Conservation (phyloP, 1,140 invertebrate genomes). For the Ceratosolen fusciceps region DNA sequence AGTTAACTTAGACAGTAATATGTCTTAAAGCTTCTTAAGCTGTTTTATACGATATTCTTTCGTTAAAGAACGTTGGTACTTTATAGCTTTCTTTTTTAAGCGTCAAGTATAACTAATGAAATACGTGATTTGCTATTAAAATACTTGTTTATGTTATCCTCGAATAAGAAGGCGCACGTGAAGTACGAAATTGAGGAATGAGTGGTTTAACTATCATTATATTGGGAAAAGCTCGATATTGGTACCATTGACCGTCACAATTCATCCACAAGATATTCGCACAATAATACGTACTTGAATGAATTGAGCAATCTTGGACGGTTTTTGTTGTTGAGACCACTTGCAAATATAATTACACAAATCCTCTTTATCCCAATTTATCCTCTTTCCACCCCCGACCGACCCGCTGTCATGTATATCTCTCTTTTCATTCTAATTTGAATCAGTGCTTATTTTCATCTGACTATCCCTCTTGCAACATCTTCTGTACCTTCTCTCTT, state of each 20-base stretch:
- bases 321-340: conserved; percentile 11
- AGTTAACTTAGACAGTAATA: no score
- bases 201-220: conserved; percentile 31
- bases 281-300: conserved; percentile 11
- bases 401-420: neutral
- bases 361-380: neutral
- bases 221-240: neutral
- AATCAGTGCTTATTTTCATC: conserved; percentile 2
- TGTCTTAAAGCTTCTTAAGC: no score
- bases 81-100: neutral
- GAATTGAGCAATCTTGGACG: conserved; percentile 20
- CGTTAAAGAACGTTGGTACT: neutral
- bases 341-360: conserved; percentile 21
- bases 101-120: neutral
- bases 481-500: neutral
- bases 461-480: neutral
- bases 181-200: neutral
- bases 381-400: neutral
- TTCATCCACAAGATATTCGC: neutral
- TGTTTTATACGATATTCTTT: neutral
- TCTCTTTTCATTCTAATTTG: neutral
- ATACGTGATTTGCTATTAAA: neutral
- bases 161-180: no score
- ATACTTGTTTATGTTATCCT: no score
- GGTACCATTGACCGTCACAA: neutral